These are phyloP conservation scores for Deladenus siricidicola DNA, from an alignment of 2,888 invertebrate genomes.

Conservation along the genomic window DNA sequence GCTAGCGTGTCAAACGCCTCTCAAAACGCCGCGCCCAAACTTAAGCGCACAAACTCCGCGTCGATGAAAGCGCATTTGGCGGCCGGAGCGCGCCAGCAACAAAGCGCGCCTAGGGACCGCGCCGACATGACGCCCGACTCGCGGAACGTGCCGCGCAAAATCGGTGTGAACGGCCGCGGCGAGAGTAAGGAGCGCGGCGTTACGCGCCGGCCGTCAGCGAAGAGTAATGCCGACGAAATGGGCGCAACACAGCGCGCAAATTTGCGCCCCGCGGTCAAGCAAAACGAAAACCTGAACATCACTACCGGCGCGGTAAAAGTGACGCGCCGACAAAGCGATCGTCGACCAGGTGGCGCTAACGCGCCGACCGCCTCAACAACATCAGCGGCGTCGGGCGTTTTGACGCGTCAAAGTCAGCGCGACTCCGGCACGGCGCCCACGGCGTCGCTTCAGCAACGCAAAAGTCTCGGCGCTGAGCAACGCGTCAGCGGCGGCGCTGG, in stretches of 20 bases:
- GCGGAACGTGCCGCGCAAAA: neutral
- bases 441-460: neutral
- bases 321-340: neutral
- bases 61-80: neutral
- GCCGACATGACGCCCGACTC: neutral
- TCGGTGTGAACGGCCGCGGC: neutral
- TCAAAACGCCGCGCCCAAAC: neutral
- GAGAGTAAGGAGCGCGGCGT: neutral
- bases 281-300: neutral
- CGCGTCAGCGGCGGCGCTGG: neutral
- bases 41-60: neutral
- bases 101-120: neutral
- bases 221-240: neutral
- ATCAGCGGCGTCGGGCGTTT: too few species aligned
- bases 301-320: neutral
- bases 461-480: neutral
- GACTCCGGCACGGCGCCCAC: neutral
- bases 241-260: neutral
- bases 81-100: too few species aligned
- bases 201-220: neutral
- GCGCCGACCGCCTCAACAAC: too few species aligned
- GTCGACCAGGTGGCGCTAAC: neutral
- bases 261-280: neutral
- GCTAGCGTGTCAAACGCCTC: neutral
- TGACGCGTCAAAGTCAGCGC: neutral